Percentiles rank a stretch among this genome's conserved stretches.
These are phyloP conservation scores for Ladona fulva DNA, from an alignment of 1,140 invertebrate species.

Conservation along the genomic window DNA sequence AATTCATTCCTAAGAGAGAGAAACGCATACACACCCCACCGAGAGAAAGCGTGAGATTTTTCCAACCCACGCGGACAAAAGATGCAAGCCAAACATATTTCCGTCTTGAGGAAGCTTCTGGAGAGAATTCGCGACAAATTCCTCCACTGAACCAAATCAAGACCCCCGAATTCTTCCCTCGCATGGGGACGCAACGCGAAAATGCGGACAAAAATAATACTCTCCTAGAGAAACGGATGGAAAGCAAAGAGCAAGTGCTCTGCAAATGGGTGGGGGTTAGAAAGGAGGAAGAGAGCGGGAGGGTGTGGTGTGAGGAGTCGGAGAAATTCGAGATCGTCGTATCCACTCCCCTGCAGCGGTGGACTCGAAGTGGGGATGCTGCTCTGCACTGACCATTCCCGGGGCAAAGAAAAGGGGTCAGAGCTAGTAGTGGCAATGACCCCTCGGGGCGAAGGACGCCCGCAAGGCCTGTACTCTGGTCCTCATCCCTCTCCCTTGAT, in stretches of 20 bases:
- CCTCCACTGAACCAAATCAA: too few relatives aligned
- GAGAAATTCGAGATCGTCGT: not conserved
- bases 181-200: too few relatives aligned
- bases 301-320: not conserved
- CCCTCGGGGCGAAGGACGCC: not conserved
- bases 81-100: too few relatives aligned
- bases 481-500: not conserved
- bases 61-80: too few relatives aligned
- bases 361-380: not conserved
- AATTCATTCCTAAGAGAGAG: too few relatives aligned
- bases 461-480: not conserved
- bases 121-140: too few relatives aligned
- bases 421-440: not conserved
- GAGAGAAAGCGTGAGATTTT: too few relatives aligned
- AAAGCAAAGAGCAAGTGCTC: not conserved
- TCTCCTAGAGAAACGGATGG: too few relatives aligned
- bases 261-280: not conserved
- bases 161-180: too few relatives aligned
- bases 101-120: too few relatives aligned
- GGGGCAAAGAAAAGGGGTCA: conserved; percentile 6
- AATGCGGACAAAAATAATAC: too few relatives aligned
- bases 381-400: not conserved
- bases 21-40: too few relatives aligned
- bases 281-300: not conserved
- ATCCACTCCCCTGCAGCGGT: not conserved